Evolutionary conservation across 92 coral and sea anemone genomes (phyloP).

Genomic region (Palythoa heliodiscus): DNA sequence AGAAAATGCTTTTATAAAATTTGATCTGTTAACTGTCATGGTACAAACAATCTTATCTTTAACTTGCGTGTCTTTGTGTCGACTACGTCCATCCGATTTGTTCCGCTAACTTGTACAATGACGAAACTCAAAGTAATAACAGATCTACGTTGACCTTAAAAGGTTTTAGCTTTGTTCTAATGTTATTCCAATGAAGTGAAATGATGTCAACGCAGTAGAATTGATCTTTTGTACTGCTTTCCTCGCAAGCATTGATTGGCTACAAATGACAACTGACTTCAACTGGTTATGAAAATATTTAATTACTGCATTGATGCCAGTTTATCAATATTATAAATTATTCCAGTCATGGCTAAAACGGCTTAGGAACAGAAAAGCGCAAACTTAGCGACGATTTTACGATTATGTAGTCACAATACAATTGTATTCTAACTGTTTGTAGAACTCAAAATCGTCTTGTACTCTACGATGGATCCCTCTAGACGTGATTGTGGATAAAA

Average conservation of each 20-base stretch:
- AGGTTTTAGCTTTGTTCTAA: conserved; percentile 4
- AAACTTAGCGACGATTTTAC: conserved; percentile 26
- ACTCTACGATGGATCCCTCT: background rate
- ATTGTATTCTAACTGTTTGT: background rate
- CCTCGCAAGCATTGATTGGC: conserved; percentile 26
- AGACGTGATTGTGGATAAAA: conserved; percentile 16
- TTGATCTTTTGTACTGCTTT: conserved; percentile 9
- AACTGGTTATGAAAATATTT: conserved; percentile 34
- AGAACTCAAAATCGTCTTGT: background rate
- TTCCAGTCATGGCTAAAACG: conserved; percentile 34
- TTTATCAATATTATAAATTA: conserved; percentile 43
- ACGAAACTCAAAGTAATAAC: background rate
- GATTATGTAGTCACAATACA: background rate
- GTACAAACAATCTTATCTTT: background rate
- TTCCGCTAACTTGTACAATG: conserved; percentile 18
- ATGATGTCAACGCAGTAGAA: conserved; percentile 27
- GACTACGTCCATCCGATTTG: background rate
- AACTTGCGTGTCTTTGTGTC: conserved; percentile 26
- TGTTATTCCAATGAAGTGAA: conserved; percentile 31
- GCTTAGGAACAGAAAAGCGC: conserved; percentile 33
- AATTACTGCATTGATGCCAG: conserved; percentile 41
- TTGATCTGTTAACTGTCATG: background rate
- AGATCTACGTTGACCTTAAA: conserved; percentile 9
- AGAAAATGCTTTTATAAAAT: background rate
- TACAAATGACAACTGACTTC: conserved; percentile 29